A percentile compares a stretch with the other conserved stretches of the same genome.
Evolutionary conservation across 2,113 vertebrate genomes (phyloP).

Genomic region (Petrocephalus zakoni): DNA sequence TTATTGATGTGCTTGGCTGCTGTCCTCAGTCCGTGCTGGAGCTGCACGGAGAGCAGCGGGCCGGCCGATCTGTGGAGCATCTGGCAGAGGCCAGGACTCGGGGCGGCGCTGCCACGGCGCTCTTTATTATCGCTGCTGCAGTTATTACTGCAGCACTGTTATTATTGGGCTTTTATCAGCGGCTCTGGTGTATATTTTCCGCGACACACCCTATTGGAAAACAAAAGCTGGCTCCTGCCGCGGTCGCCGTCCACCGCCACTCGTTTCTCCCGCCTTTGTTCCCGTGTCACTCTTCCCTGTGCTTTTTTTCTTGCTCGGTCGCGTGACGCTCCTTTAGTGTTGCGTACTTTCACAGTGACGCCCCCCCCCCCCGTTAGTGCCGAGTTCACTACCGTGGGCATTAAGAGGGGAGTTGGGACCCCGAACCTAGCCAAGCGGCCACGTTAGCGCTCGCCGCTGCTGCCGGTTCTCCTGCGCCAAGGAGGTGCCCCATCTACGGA

Average conservation of each 20-base stretch:
- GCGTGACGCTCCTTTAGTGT: background rate
- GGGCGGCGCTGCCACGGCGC: constrained; percentile 61
- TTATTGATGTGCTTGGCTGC: constrained; percentile 63
- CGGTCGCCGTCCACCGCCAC: background rate
- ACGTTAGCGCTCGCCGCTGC: background rate
- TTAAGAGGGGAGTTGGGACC: background rate
- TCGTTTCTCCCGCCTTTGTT: background rate
- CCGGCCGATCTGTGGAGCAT: constrained; percentile 49
- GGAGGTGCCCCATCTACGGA: background rate
- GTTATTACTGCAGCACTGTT: constrained; percentile 54
- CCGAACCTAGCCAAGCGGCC: background rate
- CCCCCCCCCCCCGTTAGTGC: background rate
- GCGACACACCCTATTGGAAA: background rate
- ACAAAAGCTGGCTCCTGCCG: background rate
- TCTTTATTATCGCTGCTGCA: constrained; percentile 61
- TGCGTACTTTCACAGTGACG: background rate
- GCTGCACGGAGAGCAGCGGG: constrained; percentile 51
- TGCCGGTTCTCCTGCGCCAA: background rate
- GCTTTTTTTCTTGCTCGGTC: constrained; percentile 25
- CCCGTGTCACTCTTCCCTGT: constrained; percentile 21
- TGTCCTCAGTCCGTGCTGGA: constrained; percentile 50
- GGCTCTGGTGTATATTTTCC: background rate
- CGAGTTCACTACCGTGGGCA: background rate
- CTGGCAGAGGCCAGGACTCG: constrained; percentile 52
- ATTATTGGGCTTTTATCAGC: constrained; percentile 41